These are phyloP conservation scores for Dromas ardeola DNA, from an alignment of 2,113 vertebrate genomes.

Conservation along the genomic window DNA sequence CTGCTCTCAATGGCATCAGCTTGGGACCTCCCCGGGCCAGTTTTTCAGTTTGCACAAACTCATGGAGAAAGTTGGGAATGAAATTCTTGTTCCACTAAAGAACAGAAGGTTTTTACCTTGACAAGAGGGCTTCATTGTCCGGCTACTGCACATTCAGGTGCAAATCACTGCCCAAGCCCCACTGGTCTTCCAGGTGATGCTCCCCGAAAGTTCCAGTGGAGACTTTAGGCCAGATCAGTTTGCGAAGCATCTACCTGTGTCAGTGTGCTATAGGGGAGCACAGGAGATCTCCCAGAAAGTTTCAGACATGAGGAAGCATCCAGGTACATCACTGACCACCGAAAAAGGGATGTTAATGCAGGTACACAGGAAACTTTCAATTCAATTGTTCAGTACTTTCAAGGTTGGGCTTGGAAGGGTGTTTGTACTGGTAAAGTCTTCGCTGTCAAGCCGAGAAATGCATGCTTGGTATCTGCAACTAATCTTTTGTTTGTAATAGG, in stretches of 20 bases:
- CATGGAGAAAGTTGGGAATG: neutral
- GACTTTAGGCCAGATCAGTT: neutral
- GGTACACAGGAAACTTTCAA: neutral
- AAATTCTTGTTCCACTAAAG: neutral
- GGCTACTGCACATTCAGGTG: neutral
- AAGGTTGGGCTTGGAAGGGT: neutral
- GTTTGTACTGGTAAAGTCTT: neutral
- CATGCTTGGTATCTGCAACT: neutral
- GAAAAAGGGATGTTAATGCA: neutral
- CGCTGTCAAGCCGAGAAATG: neutral
- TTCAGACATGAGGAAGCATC: neutral
- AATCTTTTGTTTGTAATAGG: neutral
- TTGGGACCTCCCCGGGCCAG: neutral
- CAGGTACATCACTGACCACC: neutral
- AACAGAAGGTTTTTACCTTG: neutral
- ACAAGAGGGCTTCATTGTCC: neutral
- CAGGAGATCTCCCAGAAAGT: neutral
- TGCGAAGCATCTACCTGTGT: neutral
- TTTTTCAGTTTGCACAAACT: neutral
- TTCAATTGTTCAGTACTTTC: neutral
- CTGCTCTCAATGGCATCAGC: neutral
- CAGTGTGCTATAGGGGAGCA: neutral
- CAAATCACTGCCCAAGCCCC: neutral
- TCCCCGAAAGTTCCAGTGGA: neutral
- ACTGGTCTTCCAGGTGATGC: neutral